phyloP scores from a whole-genome alignment of 2,797 vertebrate species.

The Gymnoscopelus braueri region DNA sequence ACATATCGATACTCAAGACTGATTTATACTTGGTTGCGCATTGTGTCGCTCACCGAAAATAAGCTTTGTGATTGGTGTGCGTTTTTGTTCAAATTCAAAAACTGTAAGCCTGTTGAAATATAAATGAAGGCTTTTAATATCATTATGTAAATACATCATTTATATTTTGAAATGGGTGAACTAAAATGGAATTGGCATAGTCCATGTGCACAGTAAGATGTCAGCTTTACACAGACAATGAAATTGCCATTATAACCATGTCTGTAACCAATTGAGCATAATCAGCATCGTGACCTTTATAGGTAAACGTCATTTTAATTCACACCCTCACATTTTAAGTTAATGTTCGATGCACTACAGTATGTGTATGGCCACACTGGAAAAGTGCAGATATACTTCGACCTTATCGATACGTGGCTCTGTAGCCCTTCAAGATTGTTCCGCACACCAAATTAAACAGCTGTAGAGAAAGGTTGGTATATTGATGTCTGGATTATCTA shows the following conservation, averaged over 20 bases:
- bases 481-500: slow-evolving; percentile 63
- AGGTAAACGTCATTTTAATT: not conserved
- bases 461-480: slow-evolving; percentile 64
- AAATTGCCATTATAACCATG: not conserved
- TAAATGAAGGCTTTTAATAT: not conserved
- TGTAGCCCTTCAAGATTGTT: slow-evolving; percentile 55
- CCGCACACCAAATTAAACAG: slow-evolving; percentile 71
- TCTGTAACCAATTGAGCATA: slow-evolving; percentile 4
- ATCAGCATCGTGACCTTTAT: not conserved
- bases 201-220: not conserved
- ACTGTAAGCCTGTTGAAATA: not conserved
- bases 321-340: not conserved
- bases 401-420: slow-evolving; percentile 48
- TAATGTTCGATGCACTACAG: slow-evolving; percentile 5
- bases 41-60: slow-evolving; percentile 42
- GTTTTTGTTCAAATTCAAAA: not conserved
- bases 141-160: slow-evolving; percentile 1
- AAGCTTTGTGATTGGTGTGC: not conserved
- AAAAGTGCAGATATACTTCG: slow-evolving; percentile 44
- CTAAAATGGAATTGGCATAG: not conserved
- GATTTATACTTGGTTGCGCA: slow-evolving; percentile 34
- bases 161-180: not conserved
- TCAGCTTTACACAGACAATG: not conserved
- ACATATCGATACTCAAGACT: slow-evolving; percentile 48
- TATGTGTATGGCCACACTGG: slow-evolving; percentile 19